Evolutionary conservation across 2,797 vertebrate species (phyloP).

Genomic region (Tympanoctomys barrerae): DNA sequence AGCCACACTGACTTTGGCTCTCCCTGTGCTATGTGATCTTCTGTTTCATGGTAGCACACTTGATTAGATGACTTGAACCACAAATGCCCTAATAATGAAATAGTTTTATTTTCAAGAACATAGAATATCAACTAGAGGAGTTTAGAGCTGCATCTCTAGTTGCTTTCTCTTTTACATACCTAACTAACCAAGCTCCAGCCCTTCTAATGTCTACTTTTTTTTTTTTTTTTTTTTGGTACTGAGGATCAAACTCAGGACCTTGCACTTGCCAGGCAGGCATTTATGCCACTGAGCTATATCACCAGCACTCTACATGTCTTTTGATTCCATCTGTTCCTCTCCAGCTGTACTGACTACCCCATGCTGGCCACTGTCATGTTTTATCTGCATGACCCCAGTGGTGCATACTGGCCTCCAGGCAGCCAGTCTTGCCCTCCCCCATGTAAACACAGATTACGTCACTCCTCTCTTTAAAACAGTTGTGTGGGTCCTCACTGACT

Average conservation of each 20-base stretch:
- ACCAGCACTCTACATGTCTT: neutral
- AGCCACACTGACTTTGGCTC: neutral
- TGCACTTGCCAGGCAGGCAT: no score
- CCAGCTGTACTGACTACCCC: neutral
- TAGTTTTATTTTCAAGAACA: conserved; percentile 43
- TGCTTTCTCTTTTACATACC: neutral
- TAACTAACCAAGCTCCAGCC: neutral
- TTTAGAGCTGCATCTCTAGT: neutral
- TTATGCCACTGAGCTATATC: no score
- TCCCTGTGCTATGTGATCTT: neutral
- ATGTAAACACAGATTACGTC: neutral
- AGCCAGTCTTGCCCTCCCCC: neutral
- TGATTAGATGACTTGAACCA: neutral
- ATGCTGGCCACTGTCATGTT: neutral
- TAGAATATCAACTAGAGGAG: neutral
- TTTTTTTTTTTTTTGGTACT: no score
- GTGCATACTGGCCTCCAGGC: neutral
- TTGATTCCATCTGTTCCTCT: neutral
- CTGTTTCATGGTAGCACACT: neutral
- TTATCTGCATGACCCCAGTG: neutral
- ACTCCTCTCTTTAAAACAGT: neutral
- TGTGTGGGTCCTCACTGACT: neutral
- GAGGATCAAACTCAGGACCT: no score
- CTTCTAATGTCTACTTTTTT: neutral
- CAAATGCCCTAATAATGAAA: conserved; percentile 11